Evolutionary conservation across 2,797 vertebrate genomes (phyloP), one percentile per base, ranked within the genome.

Genomic region (Zalophus californianus): DNA sequence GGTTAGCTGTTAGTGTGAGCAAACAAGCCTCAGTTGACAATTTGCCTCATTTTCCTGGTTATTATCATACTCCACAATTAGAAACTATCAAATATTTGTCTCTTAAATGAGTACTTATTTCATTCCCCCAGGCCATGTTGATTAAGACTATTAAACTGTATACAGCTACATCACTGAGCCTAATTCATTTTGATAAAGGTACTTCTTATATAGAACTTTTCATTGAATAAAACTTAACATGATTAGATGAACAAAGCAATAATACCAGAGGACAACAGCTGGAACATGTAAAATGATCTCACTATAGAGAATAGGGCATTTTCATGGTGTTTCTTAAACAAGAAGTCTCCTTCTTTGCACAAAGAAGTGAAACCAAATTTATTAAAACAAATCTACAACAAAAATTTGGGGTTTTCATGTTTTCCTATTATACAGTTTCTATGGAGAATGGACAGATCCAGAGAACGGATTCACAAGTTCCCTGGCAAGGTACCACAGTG

Each of bases 361-460:
- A 73, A 56, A 66, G 52, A 32, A 54, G n/a, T 38, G 41, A 70
- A 38, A 86, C 4, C 10, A 91, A n/a, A 78, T 52, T 68, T 68
- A 64, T 41, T 90, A 58, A 96, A 73, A 90, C 41, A 96, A 86
- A 82, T 58, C 27, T 10, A 88, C 77, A 88, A 77, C 29, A 75
- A 90, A 58, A 66, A n/a, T 11, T 13, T 60, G 16, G 29, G 3
- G 23, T 83, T 82, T 87, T 79, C 73, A 70, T 3, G n/a, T 83
- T 64, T 78, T 35, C 52, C 44, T 77, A 75, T 58, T 35, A 58
- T 50, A 83, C 56, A 60, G n/a, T 88, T 92, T 78, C 52, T 58
- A 44, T 14, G 41, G 8, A 68, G n/a, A 84, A 9, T 9, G 78
- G 29, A 72, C 18, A 90, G 4, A 27, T 88, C 38, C 50, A 85